Evolutionary conservation across 2,113 vertebrate species (phyloP), one percentile per base, ranked within the genome.

Genomic region (Chamaetylas fuelleborni): DNA sequence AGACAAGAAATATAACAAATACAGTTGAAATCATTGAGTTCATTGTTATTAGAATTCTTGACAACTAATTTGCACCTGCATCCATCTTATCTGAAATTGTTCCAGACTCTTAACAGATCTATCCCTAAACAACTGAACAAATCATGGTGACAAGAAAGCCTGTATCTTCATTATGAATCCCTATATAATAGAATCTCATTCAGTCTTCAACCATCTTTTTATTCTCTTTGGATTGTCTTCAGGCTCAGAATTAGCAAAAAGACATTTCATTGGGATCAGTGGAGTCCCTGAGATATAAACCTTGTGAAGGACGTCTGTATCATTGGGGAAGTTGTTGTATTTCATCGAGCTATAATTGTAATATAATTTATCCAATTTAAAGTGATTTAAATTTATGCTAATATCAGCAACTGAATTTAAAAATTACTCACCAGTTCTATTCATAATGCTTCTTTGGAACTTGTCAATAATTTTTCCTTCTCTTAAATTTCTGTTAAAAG

Each of bases 161-260:
- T 82, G 9, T 73, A 28, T 81, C 58, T 88, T 85, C 42, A n/a
- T 85, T 90, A 79, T 34, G 34, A 90, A 87, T 65, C 62, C 61
- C 28, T 65, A 12, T 71, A 16, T 85, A 91, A 91, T 8, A 4
- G 64, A 90, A 86, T 74, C 56, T 40, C 10, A 25, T 85, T 92
- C 28, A 36, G 28, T 93, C 74, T 79, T 89, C 45, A 80, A 61
- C 80, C 26, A 42, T 58, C 47, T 91, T 94, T 91, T 88, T 78
- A 51, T 86, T 90, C 50, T 88, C 25, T 36, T 95, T 87, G 74
- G 34, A 82, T 93, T 90, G 80, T 31, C 25, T 81, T 95, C 70
- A 80, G 58, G 80, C 45, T 90, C 54, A 94, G 87, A 96, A 90
- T 95, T 90, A 93, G 29, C 65, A 81, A 66, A 73, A 93, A 83